Percentiles rank a stretch among this genome's conserved stretches.
Conservation (phyloP, 2,888 invertebrate genomes). For the Drosophila nr. perissopoda region DNA sequence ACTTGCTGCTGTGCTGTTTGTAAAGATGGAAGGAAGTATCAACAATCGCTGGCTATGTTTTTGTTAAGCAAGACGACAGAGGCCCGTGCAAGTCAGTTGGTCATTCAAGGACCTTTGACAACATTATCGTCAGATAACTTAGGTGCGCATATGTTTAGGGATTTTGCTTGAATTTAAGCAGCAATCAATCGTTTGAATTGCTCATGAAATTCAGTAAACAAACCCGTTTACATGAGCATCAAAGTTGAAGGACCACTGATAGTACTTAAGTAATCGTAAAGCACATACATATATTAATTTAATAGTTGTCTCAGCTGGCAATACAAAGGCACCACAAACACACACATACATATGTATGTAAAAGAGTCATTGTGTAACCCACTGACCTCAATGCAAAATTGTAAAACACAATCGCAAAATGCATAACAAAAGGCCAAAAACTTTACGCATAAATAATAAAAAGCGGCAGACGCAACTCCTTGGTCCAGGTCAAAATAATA, state of each 20-base stretch:
- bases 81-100: constrained; percentile 7
- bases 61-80: constrained; percentile 24
- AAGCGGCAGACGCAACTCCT: constrained; percentile 21
- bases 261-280: background rate
- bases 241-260: background rate
- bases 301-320: constrained; percentile 13
- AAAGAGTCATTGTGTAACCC: constrained; percentile 10
- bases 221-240: background rate
- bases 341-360: background rate
- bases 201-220: constrained; percentile 5
- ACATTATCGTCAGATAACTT: constrained; percentile 1
- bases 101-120: constrained; percentile 5
- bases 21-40: constrained; percentile 28
- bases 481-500: constrained; percentile 72
- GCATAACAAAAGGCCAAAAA: constrained; percentile 41
- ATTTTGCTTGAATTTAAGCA: constrained; percentile 3
- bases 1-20: constrained; percentile 3
- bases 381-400: constrained; percentile 42
- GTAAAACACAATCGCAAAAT: constrained; percentile 30
- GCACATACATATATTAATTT: constrained; percentile 2
- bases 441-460: constrained; percentile 67
- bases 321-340: constrained; percentile 4
- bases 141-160: constrained; percentile 10
- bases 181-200: background rate
- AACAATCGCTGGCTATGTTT: constrained; percentile 33